phyloP scores from a whole-genome alignment of 2,888 invertebrate genomes.

The Calameuta filiformis region DNA sequence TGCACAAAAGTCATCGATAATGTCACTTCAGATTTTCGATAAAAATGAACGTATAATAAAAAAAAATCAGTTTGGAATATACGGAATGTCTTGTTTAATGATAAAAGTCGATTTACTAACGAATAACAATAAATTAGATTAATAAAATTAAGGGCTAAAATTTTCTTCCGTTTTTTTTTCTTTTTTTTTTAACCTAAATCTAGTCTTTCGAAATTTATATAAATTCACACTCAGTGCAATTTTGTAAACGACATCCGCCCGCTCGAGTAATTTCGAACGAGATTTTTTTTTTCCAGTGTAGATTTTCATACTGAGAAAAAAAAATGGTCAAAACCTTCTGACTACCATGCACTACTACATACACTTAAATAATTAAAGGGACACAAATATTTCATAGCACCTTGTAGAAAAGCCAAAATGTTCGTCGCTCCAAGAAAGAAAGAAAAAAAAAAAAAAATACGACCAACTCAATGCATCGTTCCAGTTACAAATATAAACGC shows the following conservation, averaged over 20 bases:
- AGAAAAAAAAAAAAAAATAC: neutral
- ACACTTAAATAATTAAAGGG: neutral
- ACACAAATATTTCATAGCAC: slow-evolving; percentile 7
- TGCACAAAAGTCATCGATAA: neutral
- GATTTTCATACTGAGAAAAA: neutral
- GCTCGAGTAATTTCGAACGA: neutral
- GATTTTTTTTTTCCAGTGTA: neutral
- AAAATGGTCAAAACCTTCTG: neutral
- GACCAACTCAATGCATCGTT: neutral
- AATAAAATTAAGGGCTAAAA: slow-evolving; percentile 2
- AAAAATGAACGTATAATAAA: slow-evolving; percentile 16
- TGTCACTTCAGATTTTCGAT: slow-evolving; percentile 13
- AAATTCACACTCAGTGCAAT: neutral
- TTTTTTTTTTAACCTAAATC: neutral
- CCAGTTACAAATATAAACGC: neutral
- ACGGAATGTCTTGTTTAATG: neutral
- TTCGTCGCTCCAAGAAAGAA: neutral
- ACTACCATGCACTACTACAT: slow-evolving; percentile 9
- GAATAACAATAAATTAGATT: slow-evolving; percentile 9
- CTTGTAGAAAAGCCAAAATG: neutral
- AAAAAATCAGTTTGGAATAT: neutral
- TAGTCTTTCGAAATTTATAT: neutral
- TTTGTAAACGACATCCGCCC: neutral
- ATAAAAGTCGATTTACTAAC: neutral
- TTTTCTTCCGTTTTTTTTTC: neutral